A percentile compares a stretch with the other conserved stretches of the same genome.
phyloP scores from a whole-genome alignment of 1,140 invertebrate genomes.

The Lordiphosa stackelbergi region DNA sequence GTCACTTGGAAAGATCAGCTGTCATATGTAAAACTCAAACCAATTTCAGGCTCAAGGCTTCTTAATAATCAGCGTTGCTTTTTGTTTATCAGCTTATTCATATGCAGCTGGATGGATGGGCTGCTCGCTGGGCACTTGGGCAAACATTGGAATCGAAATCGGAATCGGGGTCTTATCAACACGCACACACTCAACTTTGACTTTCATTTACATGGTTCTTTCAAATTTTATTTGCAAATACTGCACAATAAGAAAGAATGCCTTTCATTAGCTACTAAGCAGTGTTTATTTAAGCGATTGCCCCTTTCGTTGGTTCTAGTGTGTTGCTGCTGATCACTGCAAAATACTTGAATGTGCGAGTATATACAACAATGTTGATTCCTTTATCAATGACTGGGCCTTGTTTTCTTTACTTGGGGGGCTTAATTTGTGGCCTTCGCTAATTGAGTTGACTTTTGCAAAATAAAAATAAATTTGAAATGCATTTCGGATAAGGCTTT shows the following conservation, averaged over 20 bases:
- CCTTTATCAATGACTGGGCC: slow-evolving; percentile 24
- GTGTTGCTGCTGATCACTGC: slow-evolving; percentile 2
- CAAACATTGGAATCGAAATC: slow-evolving; percentile 30
- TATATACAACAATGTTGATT: slow-evolving; percentile 30
- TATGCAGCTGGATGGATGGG: slow-evolving; percentile 5
- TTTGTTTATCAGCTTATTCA: slow-evolving; percentile 24
- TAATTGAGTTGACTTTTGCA: slow-evolving; percentile 17
- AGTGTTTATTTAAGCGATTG: neutral
- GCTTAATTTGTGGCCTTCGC: slow-evolving; percentile 12
- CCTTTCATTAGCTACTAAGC: slow-evolving; percentile 45
- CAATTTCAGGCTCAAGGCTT: slow-evolving; percentile 68
- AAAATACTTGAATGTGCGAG: slow-evolving; percentile 16
- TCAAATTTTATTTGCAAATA: slow-evolving; percentile 9
- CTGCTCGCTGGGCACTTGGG: slow-evolving; percentile 27
- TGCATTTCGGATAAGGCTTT: neutral
- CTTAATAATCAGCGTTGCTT: slow-evolving; percentile 21
- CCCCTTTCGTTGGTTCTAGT: neutral
- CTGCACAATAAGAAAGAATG: slow-evolving; percentile 32
- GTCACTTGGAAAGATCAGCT: slow-evolving; percentile 73
- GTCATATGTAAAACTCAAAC: slow-evolving; percentile 20
- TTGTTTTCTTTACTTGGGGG: slow-evolving; percentile 14
- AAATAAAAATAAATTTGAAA: neutral
- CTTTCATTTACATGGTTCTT: slow-evolving; percentile 51
- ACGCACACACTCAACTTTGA: slow-evolving; percentile 53
- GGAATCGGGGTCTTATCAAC: slow-evolving; percentile 39